A percentile compares a stretch with the other conserved stretches of the same genome.
phyloP scores from a whole-genome alignment of 2,888 invertebrate genomes.

The Colostygia pectinataria region DNA sequence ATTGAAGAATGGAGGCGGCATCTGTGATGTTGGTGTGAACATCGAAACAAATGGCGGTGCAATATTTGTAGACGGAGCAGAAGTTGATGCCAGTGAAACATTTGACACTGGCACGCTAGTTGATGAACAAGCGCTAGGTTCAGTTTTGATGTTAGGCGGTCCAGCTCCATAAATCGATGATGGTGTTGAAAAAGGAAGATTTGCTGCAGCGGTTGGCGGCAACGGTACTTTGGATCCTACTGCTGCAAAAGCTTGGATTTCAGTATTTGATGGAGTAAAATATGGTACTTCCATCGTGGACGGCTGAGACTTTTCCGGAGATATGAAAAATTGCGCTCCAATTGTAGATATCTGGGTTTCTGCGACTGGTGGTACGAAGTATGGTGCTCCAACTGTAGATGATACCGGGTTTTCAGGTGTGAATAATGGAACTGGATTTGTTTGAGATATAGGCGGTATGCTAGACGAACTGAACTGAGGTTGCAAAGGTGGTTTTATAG shows the following conservation, averaged over 20 bases:
- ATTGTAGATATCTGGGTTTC: background rate
- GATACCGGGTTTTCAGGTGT: background rate
- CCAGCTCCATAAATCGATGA: conserved; percentile 4
- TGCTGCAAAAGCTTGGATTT: background rate
- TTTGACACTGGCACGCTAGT: background rate
- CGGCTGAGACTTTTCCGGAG: background rate
- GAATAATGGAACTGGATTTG: conserved; percentile 5
- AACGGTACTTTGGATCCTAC: background rate
- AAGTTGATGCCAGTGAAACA: conserved; percentile 4
- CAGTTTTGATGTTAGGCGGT: background rate
- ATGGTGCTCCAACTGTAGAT: conserved; percentile 4
- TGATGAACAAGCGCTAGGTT: background rate
- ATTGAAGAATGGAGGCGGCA: conserved; percentile 41
- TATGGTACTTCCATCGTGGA: background rate
- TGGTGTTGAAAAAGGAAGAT: background rate
- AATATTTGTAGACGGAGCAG: conserved; percentile 10
- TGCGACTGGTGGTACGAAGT: background rate
- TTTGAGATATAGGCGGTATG: background rate
- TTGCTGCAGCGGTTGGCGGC: background rate
- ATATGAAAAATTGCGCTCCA: background rate
- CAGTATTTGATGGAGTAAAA: background rate
- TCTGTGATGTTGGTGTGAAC: conserved; percentile 19
- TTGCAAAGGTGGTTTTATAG: background rate
- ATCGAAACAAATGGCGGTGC: conserved; percentile 9
- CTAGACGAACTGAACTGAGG: background rate